Conservation (phyloP, 2,797 vertebrate species). For the Sebastes reedi region DNA sequence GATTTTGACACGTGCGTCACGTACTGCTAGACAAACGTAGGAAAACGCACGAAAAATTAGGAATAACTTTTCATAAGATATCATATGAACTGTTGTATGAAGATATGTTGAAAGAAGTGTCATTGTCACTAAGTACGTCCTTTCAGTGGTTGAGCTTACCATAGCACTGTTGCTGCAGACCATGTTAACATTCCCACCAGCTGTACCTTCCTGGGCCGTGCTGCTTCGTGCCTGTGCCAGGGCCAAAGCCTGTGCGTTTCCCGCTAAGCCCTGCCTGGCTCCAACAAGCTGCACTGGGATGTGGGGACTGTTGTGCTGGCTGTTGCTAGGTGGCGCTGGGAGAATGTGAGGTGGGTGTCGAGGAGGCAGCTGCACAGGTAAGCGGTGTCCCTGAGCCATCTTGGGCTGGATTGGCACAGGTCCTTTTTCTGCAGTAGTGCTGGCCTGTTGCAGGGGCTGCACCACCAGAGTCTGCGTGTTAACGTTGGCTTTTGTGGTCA, state of each 20-base stretch:
- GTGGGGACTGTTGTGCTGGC: slow-evolving; percentile 87
- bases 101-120: background rate
- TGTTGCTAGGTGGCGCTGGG: slow-evolving; percentile 82
- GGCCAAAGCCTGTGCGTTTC: slow-evolving; percentile 89
- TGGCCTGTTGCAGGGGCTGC: slow-evolving; percentile 91
- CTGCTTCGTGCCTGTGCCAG: slow-evolving; percentile 82
- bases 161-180: slow-evolving; percentile 54
- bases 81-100: no score
- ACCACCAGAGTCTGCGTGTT: slow-evolving; percentile 94
- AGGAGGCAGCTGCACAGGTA: slow-evolving; percentile 81
- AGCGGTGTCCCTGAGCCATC: slow-evolving; percentile 78
- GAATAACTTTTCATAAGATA: no score
- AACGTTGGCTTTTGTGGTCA: slow-evolving; percentile 77
- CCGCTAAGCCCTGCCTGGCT: slow-evolving; percentile 89
- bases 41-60: no score
- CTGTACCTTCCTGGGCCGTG: slow-evolving; percentile 64
- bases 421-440: slow-evolving; percentile 77
- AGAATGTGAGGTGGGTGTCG: slow-evolving; percentile 84
- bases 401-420: slow-evolving; percentile 95
- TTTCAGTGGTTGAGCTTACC: slow-evolving; percentile 61
- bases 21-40: no score
- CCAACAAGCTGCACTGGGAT: slow-evolving; percentile 96
- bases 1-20: no score
- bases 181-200: slow-evolving; percentile 50
- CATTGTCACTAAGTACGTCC: background rate